Conservation (phyloP, 2,888 invertebrate genomes). For the Melinaea marsaeus region DNA sequence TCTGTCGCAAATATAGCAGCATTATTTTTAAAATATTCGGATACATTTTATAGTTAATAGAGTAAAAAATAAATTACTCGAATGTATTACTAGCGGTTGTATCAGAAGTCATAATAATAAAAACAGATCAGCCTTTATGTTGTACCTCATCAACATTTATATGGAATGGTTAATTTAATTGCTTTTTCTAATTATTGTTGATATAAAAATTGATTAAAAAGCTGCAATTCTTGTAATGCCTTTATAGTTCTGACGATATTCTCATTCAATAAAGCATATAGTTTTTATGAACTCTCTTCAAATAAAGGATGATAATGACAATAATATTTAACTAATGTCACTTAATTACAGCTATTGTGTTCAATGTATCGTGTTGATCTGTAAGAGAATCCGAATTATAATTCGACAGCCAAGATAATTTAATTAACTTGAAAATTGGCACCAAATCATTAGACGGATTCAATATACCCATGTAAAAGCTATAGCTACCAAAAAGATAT, state of each 20-base stretch:
- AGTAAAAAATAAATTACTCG: not conserved
- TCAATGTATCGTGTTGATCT: no score
- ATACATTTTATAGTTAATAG: not conserved
- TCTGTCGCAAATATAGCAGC: not conserved
- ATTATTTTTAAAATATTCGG: conserved; percentile 13
- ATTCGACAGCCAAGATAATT: no score
- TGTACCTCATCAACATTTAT: not conserved
- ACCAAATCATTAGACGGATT: no score
- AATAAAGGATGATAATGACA: no score
- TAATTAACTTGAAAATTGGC: no score
- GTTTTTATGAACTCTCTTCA: no score
- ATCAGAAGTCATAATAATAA: not conserved
- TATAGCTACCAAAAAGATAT: no score
- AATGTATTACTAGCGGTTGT: not conserved
- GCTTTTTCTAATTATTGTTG: conserved; percentile 1
- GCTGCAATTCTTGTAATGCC: not conserved
- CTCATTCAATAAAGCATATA: not conserved
- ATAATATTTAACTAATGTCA: no score
- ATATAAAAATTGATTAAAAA: not conserved
- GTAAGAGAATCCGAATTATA: no score
- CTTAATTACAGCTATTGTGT: no score
- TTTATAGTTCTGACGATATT: not conserved
- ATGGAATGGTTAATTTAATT: not conserved
- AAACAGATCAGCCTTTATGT: not conserved
- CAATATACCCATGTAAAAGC: no score